phyloP scores from a whole-genome alignment of 2,797 vertebrate genomes.

The Smutsia gigantea region DNA sequence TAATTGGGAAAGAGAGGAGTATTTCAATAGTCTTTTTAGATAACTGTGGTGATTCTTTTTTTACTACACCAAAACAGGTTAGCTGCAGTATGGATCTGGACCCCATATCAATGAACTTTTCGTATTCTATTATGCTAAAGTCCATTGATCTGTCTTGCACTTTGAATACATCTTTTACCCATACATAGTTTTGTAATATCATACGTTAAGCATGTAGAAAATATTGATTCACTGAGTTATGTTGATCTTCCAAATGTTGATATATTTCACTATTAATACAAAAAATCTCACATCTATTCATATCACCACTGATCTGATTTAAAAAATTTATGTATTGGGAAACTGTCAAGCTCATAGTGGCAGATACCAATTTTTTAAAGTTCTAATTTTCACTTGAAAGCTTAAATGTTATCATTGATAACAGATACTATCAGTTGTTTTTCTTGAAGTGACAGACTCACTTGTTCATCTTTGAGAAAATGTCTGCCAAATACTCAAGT shows the following conservation, averaged over 20 bases:
- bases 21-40: background rate
- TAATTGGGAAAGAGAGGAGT: background rate
- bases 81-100: background rate
- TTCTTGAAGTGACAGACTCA: slow-evolving; percentile 58
- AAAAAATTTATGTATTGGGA: slow-evolving; percentile 10
- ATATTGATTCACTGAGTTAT: slow-evolving; percentile 21
- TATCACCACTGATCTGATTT: background rate
- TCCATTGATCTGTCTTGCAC: background rate
- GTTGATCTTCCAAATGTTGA: slow-evolving; percentile 51
- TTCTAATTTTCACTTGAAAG: slow-evolving; percentile 64
- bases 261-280: background rate
- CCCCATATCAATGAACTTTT: background rate
- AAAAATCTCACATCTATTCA: slow-evolving; percentile 38
- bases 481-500: slow-evolving; percentile 42
- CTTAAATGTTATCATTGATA: slow-evolving; percentile 52
- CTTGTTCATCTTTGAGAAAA: slow-evolving; percentile 58
- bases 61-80: background rate
- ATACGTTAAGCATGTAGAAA: slow-evolving; percentile 50
- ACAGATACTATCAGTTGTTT: slow-evolving; percentile 50
- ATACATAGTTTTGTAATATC: background rate
- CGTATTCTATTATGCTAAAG: slow-evolving; percentile 8
- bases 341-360: slow-evolving; percentile 27
- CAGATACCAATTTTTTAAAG: slow-evolving; percentile 58
- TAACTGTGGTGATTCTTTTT: background rate
- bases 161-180: slow-evolving; percentile 15